Conservation (phyloP, 2,113 vertebrate species). For the Zosterops borbonicus region DNA sequence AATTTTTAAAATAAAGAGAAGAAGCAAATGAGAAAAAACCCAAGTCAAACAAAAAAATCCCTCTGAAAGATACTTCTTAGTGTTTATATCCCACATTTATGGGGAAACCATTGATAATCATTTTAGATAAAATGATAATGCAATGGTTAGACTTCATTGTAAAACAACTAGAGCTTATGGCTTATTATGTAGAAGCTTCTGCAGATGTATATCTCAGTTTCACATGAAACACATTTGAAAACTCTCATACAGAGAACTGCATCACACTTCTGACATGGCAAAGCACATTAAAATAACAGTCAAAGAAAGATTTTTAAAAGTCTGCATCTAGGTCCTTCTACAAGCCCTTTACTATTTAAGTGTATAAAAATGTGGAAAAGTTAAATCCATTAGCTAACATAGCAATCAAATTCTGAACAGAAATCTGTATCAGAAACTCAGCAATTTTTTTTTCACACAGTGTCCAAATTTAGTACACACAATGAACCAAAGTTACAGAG, state of each 20-base stretch:
- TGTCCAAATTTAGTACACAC: background rate
- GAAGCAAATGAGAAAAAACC: fast-evolving
- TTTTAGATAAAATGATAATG: background rate
- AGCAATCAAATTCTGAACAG: background rate
- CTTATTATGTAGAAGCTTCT: background rate
- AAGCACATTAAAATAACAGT: background rate
- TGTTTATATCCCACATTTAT: background rate
- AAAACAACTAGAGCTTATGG: background rate
- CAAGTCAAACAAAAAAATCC: background rate
- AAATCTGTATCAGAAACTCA: background rate
- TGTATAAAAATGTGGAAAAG: background rate
- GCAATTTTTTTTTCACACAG: background rate
- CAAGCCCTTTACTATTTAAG: background rate
- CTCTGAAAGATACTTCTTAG: background rate
- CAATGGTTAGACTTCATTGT: background rate
- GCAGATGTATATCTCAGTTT: background rate
- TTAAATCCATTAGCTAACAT: background rate
- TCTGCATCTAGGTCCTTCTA: background rate
- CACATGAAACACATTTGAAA: background rate
- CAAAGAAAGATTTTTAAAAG: background rate
- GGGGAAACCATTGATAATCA: background rate
- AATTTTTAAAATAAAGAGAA: background rate
- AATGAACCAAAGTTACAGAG: background rate
- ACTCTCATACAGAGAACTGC: background rate
- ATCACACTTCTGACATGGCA: background rate